A percentile compares a stretch with the other conserved stretches of the same genome.
Conservation (phyloP, 2,113 vertebrate species). For the Anolis sagrei region DNA sequence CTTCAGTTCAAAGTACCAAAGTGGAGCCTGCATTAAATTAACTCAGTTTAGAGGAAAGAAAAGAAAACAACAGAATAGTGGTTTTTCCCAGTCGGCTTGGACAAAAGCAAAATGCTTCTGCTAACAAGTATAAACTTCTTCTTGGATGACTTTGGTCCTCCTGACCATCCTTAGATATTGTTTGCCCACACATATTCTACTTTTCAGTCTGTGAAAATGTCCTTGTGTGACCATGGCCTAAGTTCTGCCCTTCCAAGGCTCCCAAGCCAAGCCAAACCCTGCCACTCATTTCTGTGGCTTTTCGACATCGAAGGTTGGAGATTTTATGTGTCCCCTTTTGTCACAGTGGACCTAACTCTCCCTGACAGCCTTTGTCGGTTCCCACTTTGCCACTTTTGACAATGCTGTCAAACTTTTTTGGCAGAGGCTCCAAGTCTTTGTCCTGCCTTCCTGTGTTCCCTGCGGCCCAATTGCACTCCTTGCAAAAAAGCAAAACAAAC, state of each 20-base stretch:
- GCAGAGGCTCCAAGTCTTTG: constrained; percentile 18
- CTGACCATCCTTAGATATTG: no score
- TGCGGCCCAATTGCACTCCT: not conserved
- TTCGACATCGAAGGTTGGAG: not conserved
- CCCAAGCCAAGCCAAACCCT: not conserved
- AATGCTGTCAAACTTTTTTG: not conserved
- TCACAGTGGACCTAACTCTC: not conserved
- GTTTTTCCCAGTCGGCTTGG: no score
- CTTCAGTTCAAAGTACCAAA: no score
- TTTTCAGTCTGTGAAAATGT: not conserved
- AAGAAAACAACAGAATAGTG: no score
- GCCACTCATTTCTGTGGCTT: not conserved
- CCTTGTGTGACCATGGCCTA: not conserved
- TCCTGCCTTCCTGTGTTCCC: not conserved
- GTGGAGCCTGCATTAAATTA: no score
- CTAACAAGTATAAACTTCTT: no score
- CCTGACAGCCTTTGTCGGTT: constrained; percentile 26
- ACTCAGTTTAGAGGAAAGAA: no score
- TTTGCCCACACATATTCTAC: no score
- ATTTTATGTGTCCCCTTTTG: not conserved
- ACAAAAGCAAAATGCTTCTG: no score
- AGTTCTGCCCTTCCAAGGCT: rapidly evolving
- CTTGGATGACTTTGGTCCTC: no score
- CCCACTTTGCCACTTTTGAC: not conserved
- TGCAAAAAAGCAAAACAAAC: not conserved